Evolutionary conservation across 2,113 vertebrate species (phyloP).

Genomic region (Misgurnus anguillicaudatus): DNA sequence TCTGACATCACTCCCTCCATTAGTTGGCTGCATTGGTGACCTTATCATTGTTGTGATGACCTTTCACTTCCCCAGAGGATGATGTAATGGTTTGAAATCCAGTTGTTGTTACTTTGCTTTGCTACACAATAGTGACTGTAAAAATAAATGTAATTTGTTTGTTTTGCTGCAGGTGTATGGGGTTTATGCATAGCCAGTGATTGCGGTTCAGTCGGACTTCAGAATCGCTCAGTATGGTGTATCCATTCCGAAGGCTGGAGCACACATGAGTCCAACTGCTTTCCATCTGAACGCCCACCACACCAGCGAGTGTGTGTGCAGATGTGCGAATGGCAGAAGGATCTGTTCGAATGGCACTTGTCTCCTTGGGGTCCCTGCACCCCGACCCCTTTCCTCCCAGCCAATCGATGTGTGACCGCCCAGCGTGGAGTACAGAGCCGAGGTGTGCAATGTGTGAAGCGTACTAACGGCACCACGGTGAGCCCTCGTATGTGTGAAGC

Average conservation of each 20-base stretch:
- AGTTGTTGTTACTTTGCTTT: no score
- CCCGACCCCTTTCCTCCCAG: slow-evolving; percentile 48
- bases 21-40: background rate
- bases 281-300: slow-evolving; percentile 71
- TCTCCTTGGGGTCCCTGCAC: slow-evolving; percentile 79
- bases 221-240: slow-evolving; percentile 81
- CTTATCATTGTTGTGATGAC: slow-evolving; percentile 19
- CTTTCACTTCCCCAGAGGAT: slow-evolving; percentile 22
- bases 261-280: slow-evolving; percentile 76
- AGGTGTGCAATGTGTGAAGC: slow-evolving; percentile 72
- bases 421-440: slow-evolving; percentile 82
- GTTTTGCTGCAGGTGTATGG: slow-evolving; percentile 78
- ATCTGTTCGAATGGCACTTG: slow-evolving; percentile 81
- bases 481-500: slow-evolving; percentile 75
- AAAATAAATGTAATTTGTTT: background rate
- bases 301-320: slow-evolving; percentile 80
- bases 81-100: slow-evolving; percentile 35
- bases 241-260: slow-evolving; percentile 83
- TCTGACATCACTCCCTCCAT: background rate
- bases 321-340: slow-evolving; percentile 83
- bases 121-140: no score
- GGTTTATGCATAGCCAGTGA: slow-evolving; percentile 78
- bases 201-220: slow-evolving; percentile 77
- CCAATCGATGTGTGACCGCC: slow-evolving; percentile 71
- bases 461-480: slow-evolving; percentile 69